Evolutionary conservation across 2,888 invertebrate species (phyloP), one percentile per base, ranked within the genome.

Genomic region (Protodeltote pygarga): DNA sequence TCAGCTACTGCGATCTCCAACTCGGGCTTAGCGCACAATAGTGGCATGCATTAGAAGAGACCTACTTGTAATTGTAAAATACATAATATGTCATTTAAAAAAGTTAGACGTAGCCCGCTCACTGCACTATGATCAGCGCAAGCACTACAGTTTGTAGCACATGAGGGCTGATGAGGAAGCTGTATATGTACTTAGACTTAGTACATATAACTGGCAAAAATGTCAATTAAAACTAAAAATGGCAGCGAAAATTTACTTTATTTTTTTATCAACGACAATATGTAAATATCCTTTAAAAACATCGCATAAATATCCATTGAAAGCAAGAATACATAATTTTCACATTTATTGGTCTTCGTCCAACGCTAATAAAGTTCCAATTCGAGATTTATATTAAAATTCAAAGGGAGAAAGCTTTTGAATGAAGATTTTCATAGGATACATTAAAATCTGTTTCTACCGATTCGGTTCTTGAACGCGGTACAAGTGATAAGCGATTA

Each of bases 391-490:
- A 88, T 89, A 89, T 89, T 89, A 87, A 90, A 89, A 89, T 90
- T 87, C 89, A 87, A 86, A 88, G 83, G 83, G 82, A 83, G 75
- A 76, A 76, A 81, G 79, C 78, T 80, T 65, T 75, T 76, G 87
- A 84, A 87, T 86, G 86, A 87, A 89, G 85, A 90, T 89, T 89
- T 90, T 89, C 91, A 90, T 89, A 88, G 89, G 88, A 89, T 85
- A 81, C 89, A 89, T 91, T 90, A 90, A 91, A 92, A 91, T 91
- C 90, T 92, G 89, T 89, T 89, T 87, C 86, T 77, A 87, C 78
- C 68, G 83, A 79, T 85, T 75, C 80, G 5, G 75, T 74, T 70
- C 76, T 74, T 53, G 55, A n/a, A 35, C 49, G 5, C 48, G 77
- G 77, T 67, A 0, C 38, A 83, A 79, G 51, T 23, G 9, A 63